These are phyloP conservation scores for Cervus canadensis DNA, from an alignment of 2,113 vertebrate genomes.

Conservation along the genomic window DNA sequence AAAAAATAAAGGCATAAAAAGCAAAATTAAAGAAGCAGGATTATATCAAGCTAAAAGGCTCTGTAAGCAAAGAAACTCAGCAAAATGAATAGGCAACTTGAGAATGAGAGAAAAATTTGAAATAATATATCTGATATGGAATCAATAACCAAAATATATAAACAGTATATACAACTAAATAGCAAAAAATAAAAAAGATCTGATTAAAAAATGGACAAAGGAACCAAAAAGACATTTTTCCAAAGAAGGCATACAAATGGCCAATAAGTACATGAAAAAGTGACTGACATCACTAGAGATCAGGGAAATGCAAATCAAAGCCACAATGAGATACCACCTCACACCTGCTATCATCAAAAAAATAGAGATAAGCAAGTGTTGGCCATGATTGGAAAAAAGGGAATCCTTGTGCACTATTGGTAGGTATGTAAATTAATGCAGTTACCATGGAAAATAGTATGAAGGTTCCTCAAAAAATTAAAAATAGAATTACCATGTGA, in stretches of 20 bases:
- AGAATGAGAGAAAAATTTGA: background rate
- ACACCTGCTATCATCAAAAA: background rate
- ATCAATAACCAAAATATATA: background rate
- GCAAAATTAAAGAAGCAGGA: background rate
- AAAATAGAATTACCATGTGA: background rate
- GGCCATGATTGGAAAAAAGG: background rate
- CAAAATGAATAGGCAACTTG: background rate
- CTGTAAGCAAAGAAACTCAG: background rate
- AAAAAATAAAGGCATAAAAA: background rate
- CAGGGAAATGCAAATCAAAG: background rate
- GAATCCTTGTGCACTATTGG: background rate
- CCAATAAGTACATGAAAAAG: background rate
- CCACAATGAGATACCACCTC: background rate
- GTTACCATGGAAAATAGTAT: background rate
- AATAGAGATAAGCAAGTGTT: background rate
- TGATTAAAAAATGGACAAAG: background rate
- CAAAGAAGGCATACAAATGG: background rate
- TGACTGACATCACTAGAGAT: background rate
- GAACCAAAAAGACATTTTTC: background rate
- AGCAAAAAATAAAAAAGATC: background rate
- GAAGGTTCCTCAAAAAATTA: background rate
- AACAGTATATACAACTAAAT: background rate
- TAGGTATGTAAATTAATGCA: background rate
- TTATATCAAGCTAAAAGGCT: background rate
- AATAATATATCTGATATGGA: background rate